phyloP scores from a whole-genome alignment of 2,888 invertebrate species.

The Brachyopa scutellaris region DNA sequence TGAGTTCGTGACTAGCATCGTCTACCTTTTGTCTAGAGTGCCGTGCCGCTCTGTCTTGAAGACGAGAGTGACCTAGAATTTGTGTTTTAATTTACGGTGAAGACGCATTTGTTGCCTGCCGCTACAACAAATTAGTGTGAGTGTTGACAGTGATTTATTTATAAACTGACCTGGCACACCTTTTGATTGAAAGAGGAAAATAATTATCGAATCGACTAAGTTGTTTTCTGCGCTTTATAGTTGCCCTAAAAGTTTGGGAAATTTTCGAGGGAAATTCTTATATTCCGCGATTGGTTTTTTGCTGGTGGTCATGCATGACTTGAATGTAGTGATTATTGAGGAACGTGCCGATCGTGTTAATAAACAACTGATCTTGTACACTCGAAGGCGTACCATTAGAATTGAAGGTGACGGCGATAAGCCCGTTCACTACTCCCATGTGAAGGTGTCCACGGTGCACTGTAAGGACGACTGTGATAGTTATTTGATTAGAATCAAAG shows the following conservation, averaged over 20 bases:
- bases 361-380: conserved; percentile 57
- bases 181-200: conserved; percentile 30
- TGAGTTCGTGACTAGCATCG: conserved; percentile 39
- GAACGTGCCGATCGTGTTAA: conserved; percentile 70
- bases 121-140: conserved; percentile 50
- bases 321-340: conserved; percentile 64
- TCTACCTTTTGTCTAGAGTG: conserved; percentile 53
- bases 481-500: conserved; percentile 61
- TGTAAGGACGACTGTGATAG: conserved; percentile 50
- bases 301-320: conserved; percentile 63
- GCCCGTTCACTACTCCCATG: conserved; percentile 46
- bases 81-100: not conserved
- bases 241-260: too few relatives aligned
- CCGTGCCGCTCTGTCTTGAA: not conserved
- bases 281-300: conserved; percentile 17
- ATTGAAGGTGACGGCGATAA: conserved; percentile 37
- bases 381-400: conserved; percentile 62
- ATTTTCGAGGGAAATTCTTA: conserved; percentile 19
- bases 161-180: conserved; percentile 60
- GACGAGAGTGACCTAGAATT: conserved; percentile 35
- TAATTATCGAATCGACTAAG: conserved; percentile 37
- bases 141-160: conserved; percentile 68
- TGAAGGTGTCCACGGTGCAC: conserved; percentile 57
- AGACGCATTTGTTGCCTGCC: conserved; percentile 26
- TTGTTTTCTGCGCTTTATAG: too few relatives aligned